phyloP scores from a whole-genome alignment of 2,797 vertebrate species.

The Delichon dasypus region DNA sequence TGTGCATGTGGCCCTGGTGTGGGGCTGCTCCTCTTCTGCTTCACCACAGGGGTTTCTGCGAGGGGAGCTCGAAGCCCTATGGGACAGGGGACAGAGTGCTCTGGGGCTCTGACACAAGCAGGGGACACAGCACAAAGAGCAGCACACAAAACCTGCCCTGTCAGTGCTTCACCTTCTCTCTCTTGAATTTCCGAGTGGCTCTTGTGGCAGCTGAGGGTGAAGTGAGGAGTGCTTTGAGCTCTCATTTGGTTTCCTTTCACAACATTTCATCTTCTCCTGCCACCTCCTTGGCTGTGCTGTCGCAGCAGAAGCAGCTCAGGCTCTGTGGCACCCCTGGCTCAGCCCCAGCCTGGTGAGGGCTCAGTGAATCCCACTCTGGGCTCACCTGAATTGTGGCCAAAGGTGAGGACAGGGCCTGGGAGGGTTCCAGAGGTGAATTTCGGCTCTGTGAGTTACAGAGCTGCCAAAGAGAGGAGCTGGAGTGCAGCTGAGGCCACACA shows the following conservation, averaged over 20 bases:
- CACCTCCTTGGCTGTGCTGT: background rate
- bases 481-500: background rate
- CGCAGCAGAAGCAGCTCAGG: background rate
- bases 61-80: background rate
- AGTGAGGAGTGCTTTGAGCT: background rate
- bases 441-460: background rate
- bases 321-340: background rate
- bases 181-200: background rate
- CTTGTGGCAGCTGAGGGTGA: background rate
- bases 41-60: background rate
- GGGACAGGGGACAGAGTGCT: background rate
- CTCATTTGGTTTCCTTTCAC: background rate
- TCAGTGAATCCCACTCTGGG: background rate
- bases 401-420: background rate
- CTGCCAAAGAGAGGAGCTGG: background rate
- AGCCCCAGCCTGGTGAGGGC: background rate
- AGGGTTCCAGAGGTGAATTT: background rate
- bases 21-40: background rate
- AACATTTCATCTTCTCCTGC: background rate
- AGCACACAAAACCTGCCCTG: background rate
- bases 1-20: accelerated
- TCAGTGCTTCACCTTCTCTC: background rate
- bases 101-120: background rate
- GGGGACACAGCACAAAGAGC: background rate
- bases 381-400: accelerated